phyloP scores from a whole-genome alignment of 2,113 vertebrate species.

The Cephalopholis sonnerati region DNA sequence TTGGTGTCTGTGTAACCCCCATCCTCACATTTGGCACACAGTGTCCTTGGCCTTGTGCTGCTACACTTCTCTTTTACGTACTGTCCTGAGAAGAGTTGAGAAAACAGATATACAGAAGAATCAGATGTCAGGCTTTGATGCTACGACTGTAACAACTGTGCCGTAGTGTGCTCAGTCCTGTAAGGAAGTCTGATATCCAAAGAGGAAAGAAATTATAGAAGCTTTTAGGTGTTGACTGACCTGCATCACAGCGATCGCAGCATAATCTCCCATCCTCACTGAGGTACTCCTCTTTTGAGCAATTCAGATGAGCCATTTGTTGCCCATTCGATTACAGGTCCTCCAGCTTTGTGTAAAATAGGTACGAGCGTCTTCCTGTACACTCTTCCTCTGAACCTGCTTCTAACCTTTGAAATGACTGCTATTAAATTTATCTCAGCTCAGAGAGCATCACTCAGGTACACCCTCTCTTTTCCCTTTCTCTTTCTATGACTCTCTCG shows the following conservation, averaged over 20 bases:
- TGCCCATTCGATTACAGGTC: constrained; percentile 16
- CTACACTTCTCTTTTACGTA: constrained; percentile 47
- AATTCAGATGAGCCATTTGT: constrained; percentile 14
- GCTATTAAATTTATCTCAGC: background rate
- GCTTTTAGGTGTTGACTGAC: constrained; percentile 55
- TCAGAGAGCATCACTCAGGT: background rate
- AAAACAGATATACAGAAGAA: background rate
- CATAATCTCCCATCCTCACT: background rate
- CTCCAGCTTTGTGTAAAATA: constrained; percentile 15
- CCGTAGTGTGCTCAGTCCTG: background rate
- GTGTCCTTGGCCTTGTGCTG: rapidly evolving
- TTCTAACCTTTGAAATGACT: background rate
- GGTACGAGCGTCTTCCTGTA: background rate
- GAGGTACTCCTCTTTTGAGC: rapidly evolving
- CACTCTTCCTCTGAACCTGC: background rate
- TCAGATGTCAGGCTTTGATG: background rate
- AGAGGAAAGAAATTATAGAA: constrained; percentile 1
- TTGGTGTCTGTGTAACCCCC: constrained; percentile 1
- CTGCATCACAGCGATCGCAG: constrained; percentile 67
- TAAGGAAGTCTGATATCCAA: background rate
- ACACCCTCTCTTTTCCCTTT: background rate
- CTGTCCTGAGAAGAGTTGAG: constrained; percentile 59
- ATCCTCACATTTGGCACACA: constrained; percentile 52
- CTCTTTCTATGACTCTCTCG: constrained; percentile 1
- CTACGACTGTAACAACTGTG: background rate